Evolutionary conservation across 2,797 vertebrate genomes (phyloP).

Genomic region (Myotis planiceps): DNA sequence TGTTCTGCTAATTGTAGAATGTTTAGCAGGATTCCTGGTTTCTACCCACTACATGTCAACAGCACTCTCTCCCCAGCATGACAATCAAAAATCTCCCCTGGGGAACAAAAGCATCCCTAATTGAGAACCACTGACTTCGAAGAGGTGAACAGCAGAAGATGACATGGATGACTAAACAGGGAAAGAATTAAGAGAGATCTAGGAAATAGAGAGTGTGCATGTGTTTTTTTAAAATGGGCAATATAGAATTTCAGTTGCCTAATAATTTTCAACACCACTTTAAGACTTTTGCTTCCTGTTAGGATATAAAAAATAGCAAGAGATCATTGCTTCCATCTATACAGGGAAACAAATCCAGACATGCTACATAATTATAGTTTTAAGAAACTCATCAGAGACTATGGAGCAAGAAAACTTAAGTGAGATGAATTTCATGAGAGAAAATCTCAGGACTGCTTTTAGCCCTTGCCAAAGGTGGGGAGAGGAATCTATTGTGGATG

Average conservation of each 20-base stretch:
- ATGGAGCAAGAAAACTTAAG: not conserved
- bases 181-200: not conserved
- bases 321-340: not conserved
- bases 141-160: not conserved
- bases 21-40: not conserved
- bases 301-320: not conserved
- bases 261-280: constrained; percentile 15
- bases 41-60: not conserved
- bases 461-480: not conserved
- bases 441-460: not conserved
- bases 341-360: not conserved
- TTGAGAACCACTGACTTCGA: not conserved
- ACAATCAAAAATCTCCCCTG: not conserved
- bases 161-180: not conserved
- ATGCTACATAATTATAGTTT: not conserved
- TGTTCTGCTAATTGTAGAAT: not conserved
- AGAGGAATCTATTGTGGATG: not conserved
- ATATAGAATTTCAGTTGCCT: constrained; percentile 7
- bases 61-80: not conserved
- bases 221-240: not conserved
- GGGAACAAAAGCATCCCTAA: not conserved
- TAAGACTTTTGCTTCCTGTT: not conserved
- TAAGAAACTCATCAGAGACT: not conserved
- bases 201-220: not conserved
- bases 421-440: not conserved